Evolutionary conservation across 1,140 invertebrate genomes (phyloP).

Genomic region (Orius laevigatus): DNA sequence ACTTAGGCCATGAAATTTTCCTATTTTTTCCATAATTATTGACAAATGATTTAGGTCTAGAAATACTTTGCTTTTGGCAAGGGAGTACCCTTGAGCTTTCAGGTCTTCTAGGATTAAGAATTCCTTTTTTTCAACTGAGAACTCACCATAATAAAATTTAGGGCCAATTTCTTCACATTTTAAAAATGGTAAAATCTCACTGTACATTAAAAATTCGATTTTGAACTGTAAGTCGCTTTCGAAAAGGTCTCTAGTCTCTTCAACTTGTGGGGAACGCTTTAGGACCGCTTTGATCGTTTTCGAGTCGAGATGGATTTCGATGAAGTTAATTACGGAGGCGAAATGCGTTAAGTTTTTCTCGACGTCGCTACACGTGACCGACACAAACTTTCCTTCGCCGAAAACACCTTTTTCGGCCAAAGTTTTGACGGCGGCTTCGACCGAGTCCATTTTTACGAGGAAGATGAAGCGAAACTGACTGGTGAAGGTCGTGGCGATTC

Average conservation of each 20-base stretch:
- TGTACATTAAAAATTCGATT: slow-evolving; percentile 9
- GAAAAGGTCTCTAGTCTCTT: background rate
- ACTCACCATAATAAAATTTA: background rate
- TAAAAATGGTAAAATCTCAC: slow-evolving; percentile 1
- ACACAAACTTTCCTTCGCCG: too few species aligned
- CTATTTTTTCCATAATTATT: background rate
- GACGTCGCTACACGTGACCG: too few species aligned
- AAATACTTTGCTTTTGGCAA: background rate
- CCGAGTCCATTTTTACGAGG: too few species aligned
- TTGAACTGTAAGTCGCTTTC: background rate
- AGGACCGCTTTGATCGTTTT: too few species aligned
- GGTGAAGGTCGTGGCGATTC: too few species aligned
- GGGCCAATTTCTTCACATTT: slow-evolving; percentile 2
- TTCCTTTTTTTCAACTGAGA: slow-evolving; percentile 1
- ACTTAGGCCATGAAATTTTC: slow-evolving; percentile 5
- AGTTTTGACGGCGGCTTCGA: too few species aligned
- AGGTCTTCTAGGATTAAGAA: background rate
- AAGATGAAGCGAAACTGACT: too few species aligned
- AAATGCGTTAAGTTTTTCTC: too few species aligned
- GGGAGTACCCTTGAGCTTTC: background rate
- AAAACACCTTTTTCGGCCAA: too few species aligned
- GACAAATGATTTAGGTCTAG: slow-evolving; percentile 1
- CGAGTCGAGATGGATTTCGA: too few species aligned
- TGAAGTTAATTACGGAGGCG: too few species aligned
- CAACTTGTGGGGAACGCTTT: background rate